Evolutionary conservation across 1,140 invertebrate species (phyloP).

Genomic region (Mya arenaria): DNA sequence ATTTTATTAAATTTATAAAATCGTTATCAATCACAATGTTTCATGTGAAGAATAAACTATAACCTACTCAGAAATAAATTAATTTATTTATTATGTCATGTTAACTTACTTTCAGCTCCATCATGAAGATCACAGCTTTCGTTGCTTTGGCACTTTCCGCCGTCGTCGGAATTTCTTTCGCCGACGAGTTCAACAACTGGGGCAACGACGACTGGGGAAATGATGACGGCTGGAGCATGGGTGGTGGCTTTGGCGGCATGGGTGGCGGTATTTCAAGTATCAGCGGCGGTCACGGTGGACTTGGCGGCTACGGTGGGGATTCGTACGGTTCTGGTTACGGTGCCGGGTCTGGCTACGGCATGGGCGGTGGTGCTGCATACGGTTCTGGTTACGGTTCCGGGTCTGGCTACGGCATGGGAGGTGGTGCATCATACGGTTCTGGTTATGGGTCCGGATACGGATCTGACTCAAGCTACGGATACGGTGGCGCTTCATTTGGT

Average conservation of each 20-base stretch:
- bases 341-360: not conserved
- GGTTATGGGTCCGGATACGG: constrained; percentile 10
- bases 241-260: not conserved
- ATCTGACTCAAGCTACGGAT: not conserved
- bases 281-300: not conserved
- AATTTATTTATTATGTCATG: not conserved
- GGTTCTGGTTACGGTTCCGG: no score
- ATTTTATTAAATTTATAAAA: not conserved
- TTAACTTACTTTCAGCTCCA: not conserved
- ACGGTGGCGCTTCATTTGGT: not conserved
- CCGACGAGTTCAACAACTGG: no score
- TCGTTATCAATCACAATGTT: not conserved
- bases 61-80: not conserved
- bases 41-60: not conserved
- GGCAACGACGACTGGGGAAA: no score
- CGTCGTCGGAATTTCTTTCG: constrained; percentile 10
- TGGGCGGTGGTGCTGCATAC: not conserved
- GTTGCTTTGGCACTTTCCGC: constrained; percentile 23
- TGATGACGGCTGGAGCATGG: not conserved
- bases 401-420: not conserved
- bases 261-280: not conserved
- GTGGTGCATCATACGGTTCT: not conserved
- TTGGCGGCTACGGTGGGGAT: not conserved
- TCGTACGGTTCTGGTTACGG: not conserved
- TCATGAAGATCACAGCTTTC: constrained; percentile 35